phyloP scores from a whole-genome alignment of 2,797 vertebrate genomes.

The Hapalemur alaotrensis region DNA sequence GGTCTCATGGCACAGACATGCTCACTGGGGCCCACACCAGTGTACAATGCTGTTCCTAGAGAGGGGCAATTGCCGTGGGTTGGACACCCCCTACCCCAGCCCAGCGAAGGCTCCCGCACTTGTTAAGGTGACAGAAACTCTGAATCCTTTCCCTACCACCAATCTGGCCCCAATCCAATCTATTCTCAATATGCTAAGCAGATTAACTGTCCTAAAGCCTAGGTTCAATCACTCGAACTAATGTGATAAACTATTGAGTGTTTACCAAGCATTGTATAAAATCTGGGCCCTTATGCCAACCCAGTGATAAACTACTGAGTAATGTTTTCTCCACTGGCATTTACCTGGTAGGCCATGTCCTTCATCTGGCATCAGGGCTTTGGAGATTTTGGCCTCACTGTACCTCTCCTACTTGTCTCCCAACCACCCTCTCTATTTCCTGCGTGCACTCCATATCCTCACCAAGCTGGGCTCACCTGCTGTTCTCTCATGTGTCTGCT shows the following conservation, averaged over 20 bases:
- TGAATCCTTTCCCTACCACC: neutral
- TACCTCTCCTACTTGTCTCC: neutral
- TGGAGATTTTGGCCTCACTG: neutral
- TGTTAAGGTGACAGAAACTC: neutral
- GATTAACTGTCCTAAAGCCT: neutral
- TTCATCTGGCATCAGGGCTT: neutral
- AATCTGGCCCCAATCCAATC: neutral
- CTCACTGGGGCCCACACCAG: neutral
- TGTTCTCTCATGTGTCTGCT: neutral
- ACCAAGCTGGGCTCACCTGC: neutral
- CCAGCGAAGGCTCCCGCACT: neutral
- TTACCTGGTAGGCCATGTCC: neutral
- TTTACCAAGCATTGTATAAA: neutral
- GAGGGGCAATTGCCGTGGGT: neutral
- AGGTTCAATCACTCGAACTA: neutral
- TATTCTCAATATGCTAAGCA: neutral
- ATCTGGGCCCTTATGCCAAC: neutral
- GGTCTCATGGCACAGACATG: neutral
- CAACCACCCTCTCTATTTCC: neutral
- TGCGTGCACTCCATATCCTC: neutral
- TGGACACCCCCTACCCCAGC: rapidly evolving
- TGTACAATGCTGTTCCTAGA: neutral
- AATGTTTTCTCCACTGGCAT: neutral
- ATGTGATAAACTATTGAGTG: neutral
- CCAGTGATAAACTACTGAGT: neutral